Percentiles rank a stretch among this genome's conserved stretches.
phyloP scores from a whole-genome alignment of 2,113 vertebrate species.

The Cichladusa arquata region DNA sequence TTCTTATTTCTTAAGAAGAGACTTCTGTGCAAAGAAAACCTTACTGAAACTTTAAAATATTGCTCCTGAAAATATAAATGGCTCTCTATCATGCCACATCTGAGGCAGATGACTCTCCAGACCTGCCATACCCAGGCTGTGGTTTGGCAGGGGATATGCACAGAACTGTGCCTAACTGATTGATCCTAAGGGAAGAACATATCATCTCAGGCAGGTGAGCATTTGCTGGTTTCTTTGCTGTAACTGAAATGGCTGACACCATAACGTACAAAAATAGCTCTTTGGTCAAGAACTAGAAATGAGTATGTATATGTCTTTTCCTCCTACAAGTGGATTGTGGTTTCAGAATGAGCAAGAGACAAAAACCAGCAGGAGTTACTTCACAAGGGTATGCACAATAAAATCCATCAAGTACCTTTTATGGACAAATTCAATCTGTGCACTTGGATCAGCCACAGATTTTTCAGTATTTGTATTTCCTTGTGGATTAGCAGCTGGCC shows the following conservation, averaged over 20 bases:
- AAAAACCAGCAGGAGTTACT: neutral
- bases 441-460: constrained; percentile 12
- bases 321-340: neutral
- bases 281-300: neutral
- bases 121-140: neutral
- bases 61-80: neutral
- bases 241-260: neutral
- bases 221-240: neutral
- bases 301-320: neutral
- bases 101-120: neutral
- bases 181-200: neutral
- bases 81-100: neutral
- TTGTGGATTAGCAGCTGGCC: constrained; percentile 47
- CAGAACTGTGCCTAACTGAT: neutral
- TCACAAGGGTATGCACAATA: neutral
- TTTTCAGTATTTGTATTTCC: constrained; percentile 29
- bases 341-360: neutral
- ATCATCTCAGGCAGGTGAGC: neutral
- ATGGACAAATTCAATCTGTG: constrained; percentile 3
- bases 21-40: neutral
- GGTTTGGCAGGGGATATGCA: neutral
- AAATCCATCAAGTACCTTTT: constrained; percentile 11
- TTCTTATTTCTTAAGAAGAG: neutral
- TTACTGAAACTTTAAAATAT: neutral
- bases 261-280: neutral